phyloP scores from a whole-genome alignment of 1,140 invertebrate species.

The Uloborus diversus region DNA sequence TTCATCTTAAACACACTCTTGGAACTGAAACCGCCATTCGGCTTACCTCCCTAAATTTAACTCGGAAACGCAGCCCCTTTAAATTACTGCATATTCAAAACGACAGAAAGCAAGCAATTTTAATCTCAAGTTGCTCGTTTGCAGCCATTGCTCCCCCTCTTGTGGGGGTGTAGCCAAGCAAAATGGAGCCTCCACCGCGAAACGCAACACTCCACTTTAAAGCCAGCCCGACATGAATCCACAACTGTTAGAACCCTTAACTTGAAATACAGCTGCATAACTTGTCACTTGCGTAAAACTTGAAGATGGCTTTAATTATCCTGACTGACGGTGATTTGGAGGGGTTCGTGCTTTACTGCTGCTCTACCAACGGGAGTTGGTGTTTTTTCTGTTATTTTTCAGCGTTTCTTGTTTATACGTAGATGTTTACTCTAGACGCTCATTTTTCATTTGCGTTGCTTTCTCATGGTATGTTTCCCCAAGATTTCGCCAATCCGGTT shows the following conservation, averaged over 20 bases:
- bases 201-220: conserved; percentile 8
- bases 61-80: not conserved
- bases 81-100: not conserved
- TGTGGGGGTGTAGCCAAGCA: not conserved
- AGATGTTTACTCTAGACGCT: conserved; percentile 1
- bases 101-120: not conserved
- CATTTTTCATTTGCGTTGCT: conserved; percentile 5
- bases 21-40: too few relatives aligned
- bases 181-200: too few relatives aligned
- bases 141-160: not conserved
- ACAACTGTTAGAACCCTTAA: conserved; percentile 43
- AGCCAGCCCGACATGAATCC: conserved; percentile 36
- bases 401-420: not conserved
- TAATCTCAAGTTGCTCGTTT: not conserved
- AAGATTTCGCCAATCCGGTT: too few relatives aligned
- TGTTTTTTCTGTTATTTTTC: too few relatives aligned
- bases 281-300: conserved; percentile 47
- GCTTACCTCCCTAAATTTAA: not conserved
- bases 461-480: not conserved
- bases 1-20: too few relatives aligned
- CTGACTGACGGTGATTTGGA: conserved; percentile 23
- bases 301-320: conserved; percentile 47
- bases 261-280: conserved; percentile 36
- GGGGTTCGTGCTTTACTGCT: not conserved
- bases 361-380: not conserved